Base-by-base conservation (phyloP, 2,113 vertebrate species). In the Willisornis vidua region DNA sequence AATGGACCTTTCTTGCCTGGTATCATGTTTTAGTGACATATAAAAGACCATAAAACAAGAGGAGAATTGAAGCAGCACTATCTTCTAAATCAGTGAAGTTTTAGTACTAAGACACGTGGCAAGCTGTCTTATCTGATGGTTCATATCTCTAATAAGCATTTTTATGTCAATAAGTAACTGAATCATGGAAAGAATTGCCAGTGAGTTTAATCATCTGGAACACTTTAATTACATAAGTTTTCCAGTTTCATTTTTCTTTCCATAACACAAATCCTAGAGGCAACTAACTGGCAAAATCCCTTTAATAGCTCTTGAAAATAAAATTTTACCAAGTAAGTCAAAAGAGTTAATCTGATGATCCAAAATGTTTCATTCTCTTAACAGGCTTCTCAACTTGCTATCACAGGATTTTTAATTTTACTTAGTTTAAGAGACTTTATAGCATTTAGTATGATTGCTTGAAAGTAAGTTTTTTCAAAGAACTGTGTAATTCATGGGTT, bases 141-240 rank as follows among this genome's bases (percentile, higher is more conserved):
- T 94, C 52, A 4, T 95, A 93, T 91, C 43, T 87, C 72, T 97
- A 84, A 95, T 94, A 95, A 93, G 78, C 67, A 89, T 93, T 97
- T 92, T 94, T 85, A 67, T 91, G 93, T 80, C 85, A 97, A 54
- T 93, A 94, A 95, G 87, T 97, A 95, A 96, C 85, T 92, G 93
- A 92, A 94, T 75, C 65, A 4, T 65, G 78, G 84, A 90, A 93
- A 54, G 78, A 91, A 79, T 95, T 83, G 62, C 85, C 22, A 55
- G 14, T 62, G 74, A 89, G 78, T 85, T 95, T 83, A 80, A 73
- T 87, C 43, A 90, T 19, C 78, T 95, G 87, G 67, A 95, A 90
- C 84, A 89, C 35, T 35, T 83, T 76, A 91, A 79, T 93, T 82
- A 35, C n/a, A 35, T 61, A 65, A n/a, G 20, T 75, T 89, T 80